Base-by-base conservation (phyloP, 1,140 invertebrate species). In the Drosophila guanche region DNA sequence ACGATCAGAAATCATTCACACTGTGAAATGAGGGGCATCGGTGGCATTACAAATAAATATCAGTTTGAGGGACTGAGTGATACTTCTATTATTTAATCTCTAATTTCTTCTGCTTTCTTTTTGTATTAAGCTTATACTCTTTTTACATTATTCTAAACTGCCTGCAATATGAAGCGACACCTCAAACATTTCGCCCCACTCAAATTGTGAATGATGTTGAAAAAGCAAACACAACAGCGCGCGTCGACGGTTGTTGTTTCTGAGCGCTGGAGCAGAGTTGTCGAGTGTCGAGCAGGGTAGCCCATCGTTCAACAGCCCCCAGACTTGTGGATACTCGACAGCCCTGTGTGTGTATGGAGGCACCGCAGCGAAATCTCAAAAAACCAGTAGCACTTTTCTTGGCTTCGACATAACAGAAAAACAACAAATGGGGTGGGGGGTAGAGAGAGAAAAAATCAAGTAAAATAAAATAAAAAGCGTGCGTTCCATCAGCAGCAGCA, bases 331-430 rank as follows among this genome's bases (percentile, higher is more conserved):
- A 3, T 3, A 8, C 59, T 76, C 59, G 71, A 58, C 71, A 68
- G 68, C 62, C 68, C 73, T 76, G 67, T 67, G 56, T 33, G 42
- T 47, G 16, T 20, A 1, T 20, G 16, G 16, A 0, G 29, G 29
- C 29, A 33, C 29, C 29, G 29, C 29, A 33, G 29, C 43, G 76
- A 86, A 77, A 86, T 80, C 77, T 86, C 62, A 84, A 84, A 84
- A 86, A 84, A 86, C 81, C 81, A 86, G 81, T 86, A 86, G 81
- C 81, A 86, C 73, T 86, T 86, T 86, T 86, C 81, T 86, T 81
- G 58, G 72, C 69, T 74, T 71, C 63, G 57, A 76, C 79, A 74
- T 53, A 77, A 74, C 57, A 50, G 65, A 79, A 76, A 70, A 63
- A 71, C 33, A 37, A 37, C 33, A 12, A 37, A 37, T 37, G 8